A percentile compares a stretch with the other conserved stretches of the same genome.
These are phyloP conservation scores for Gila orcuttii DNA, from an alignment of 2,113 vertebrate genomes.

Conservation along the genomic window DNA sequence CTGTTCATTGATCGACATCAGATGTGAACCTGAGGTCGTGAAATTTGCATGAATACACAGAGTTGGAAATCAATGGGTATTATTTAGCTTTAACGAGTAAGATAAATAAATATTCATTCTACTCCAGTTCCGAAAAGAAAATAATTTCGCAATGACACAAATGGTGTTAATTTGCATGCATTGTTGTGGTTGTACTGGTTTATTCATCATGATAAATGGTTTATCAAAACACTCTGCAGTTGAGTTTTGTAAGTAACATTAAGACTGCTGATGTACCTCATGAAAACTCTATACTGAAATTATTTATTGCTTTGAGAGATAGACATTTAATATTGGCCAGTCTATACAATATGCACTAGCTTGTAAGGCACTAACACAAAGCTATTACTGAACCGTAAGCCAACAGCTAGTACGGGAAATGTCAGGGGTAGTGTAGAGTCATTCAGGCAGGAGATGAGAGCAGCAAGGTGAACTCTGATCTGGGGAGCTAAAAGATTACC, in stretches of 20 bases:
- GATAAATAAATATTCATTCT: slow-evolving; percentile 48
- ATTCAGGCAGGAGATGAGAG: slow-evolving; percentile 40
- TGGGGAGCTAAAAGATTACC: slow-evolving; percentile 16
- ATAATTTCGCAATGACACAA: background rate
- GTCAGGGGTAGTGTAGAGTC: slow-evolving; percentile 47
- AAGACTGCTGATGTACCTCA: background rate
- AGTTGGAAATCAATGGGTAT: slow-evolving; percentile 69
- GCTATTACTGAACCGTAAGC: slow-evolving; percentile 12
- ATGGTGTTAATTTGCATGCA: background rate
- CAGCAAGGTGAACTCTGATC: slow-evolving; percentile 46
- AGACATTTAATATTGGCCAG: background rate
- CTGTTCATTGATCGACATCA: slow-evolving; percentile 47
- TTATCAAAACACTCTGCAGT: background rate
- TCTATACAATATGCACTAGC: background rate
- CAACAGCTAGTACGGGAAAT: slow-evolving; percentile 48
- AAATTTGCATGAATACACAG: slow-evolving; percentile 61
- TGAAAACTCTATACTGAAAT: background rate
- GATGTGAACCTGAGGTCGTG: slow-evolving; percentile 61
- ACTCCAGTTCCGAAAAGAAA: background rate
- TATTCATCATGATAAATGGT: background rate
- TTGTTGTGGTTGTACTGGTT: background rate
- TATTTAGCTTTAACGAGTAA: slow-evolving; percentile 63
- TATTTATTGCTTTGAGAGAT: background rate
- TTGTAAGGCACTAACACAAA: slow-evolving; percentile 25
- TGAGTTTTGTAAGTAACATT: background rate